Conservation (phyloP, 2,888 invertebrate genomes). For the Tetragonula carbonaria region DNA sequence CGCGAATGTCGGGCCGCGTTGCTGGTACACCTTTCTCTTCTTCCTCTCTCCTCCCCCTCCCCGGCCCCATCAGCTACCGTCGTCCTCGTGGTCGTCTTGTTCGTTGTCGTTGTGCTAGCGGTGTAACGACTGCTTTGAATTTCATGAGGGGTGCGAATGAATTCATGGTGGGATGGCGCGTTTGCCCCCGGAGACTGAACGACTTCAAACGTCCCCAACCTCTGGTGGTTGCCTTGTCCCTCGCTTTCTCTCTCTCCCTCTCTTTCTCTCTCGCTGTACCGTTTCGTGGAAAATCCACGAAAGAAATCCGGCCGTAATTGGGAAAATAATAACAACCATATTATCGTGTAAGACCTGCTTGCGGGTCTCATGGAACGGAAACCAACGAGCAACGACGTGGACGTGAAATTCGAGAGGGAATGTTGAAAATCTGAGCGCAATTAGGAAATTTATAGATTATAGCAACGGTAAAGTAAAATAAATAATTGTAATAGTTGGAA, state of each 20-base stretch:
- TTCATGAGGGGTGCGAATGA: constrained; percentile 81
- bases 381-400: too few relatives aligned
- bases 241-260: not conserved
- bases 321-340: too few relatives aligned
- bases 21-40: not conserved
- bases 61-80: not conserved
- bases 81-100: constrained; percentile 47
- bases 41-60: not conserved
- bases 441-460: too few relatives aligned
- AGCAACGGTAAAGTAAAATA: too few relatives aligned
- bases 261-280: not conserved
- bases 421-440: too few relatives aligned
- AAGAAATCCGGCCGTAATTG: too few relatives aligned
- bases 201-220: constrained; percentile 63
- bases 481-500: too few relatives aligned
- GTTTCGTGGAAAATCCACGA: too few relatives aligned
- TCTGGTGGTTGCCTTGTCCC: not conserved
- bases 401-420: too few relatives aligned
- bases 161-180: constrained; percentile 76
- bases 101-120: constrained; percentile 75
- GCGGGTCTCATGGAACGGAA: too few relatives aligned
- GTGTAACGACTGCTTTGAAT: constrained; percentile 82
- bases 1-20: constrained; percentile 36
- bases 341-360: too few relatives aligned
- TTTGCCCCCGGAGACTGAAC: constrained; percentile 69